Evolutionary conservation across 2,113 vertebrate genomes (phyloP), one percentile per base, ranked within the genome.

Genomic region (Nansenia antarctica): DNA sequence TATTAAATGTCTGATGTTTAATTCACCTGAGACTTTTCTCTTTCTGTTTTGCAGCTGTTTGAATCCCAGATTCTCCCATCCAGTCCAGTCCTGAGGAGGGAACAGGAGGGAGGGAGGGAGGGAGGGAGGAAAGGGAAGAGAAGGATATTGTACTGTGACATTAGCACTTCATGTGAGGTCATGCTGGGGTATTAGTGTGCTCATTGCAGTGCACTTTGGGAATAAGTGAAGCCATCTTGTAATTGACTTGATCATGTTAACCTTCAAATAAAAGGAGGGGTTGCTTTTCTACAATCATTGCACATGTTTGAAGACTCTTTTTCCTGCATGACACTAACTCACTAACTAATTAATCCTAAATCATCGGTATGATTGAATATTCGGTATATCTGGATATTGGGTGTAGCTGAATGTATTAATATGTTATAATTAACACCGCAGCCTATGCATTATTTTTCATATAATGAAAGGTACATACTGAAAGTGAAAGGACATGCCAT

Each of bases 31-130:
- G 62, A 63, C 66, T 74, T 69, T 78, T 80, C 27, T 73, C 70
- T 73, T 49, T 64, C 80, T 83, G 49, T 84, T 75, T 88, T 90
- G 52, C 90, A 92, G 91, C 92, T 80, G 84, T 82, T 83, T 93
- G 90, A 92, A 61, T 65, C 82, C 74, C 73, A 74, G 74, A 79
- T 66, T 81, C 81, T 80, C 60, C 69, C 67, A 70, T 59, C 72
- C 83, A 27, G 70, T 74, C 53, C 80, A 72, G 73, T 65, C 54
- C 20, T 73, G 82, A 76, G 39, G 65, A 72, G 69, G 59, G 72
- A 73, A 73, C 60, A 61, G 69, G 73, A 76, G 47, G 27, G 54
- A 61, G 61, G 31, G 49, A 68, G 62, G 64, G 30, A 14, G 15
- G 34, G 47, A 52, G 47, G 39, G 39, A 67, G 68, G 58, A 49